Percentiles rank a stretch among this genome's conserved stretches.
These are phyloP conservation scores for Cettia cetti DNA, from an alignment of 2,113 vertebrate genomes.

Conservation along the genomic window DNA sequence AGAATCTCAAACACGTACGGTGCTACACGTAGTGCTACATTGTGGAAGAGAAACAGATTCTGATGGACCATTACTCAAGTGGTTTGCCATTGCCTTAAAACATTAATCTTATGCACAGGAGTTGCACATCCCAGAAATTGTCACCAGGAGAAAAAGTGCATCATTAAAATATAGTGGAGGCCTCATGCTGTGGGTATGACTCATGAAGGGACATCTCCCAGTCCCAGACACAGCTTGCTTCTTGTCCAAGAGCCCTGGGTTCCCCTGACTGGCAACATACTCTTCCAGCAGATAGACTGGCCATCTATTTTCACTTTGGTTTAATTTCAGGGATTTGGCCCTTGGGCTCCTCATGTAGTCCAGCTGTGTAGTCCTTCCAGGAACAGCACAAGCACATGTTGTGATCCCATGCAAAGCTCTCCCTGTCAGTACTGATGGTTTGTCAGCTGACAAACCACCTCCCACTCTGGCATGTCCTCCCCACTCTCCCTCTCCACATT, in stretches of 20 bases:
- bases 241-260: accelerated
- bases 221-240: not conserved
- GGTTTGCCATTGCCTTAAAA: not conserved
- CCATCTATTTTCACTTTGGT: not conserved
- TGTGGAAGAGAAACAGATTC: not conserved
- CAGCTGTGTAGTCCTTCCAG: not conserved
- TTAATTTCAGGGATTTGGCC: not conserved
- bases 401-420: not conserved
- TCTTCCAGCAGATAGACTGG: not conserved
- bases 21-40: not conserved
- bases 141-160: not conserved
- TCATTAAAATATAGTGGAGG: not conserved
- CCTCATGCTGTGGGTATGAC: accelerated
- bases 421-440: not conserved
- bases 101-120: not conserved
- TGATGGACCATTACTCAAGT: not conserved
- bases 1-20: not conserved
- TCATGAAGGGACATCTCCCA: not conserved
- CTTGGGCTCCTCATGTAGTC: not conserved
- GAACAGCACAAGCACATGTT: accelerated
- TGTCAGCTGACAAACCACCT: not conserved
- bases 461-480: not conserved
- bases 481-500: not conserved
- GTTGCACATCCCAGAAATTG: not conserved
- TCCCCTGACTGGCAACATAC: accelerated